Base-by-base conservation (phyloP, 1,140 invertebrate genomes). In the Arctopsyche grandis region DNA sequence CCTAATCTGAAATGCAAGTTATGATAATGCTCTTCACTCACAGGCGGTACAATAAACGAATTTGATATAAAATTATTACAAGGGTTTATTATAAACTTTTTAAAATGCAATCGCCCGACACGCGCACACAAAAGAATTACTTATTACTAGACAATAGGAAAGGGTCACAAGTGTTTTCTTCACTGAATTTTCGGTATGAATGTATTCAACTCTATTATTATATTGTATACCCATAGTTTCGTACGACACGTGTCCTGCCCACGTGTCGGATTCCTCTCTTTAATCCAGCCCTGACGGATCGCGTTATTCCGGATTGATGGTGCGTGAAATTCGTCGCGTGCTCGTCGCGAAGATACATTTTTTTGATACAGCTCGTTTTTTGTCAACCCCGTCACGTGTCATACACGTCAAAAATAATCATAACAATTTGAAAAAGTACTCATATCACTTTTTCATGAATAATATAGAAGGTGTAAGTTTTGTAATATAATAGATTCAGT, bases 261-360 rank as follows among this genome's bases (percentile, higher is more conserved):
- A 66, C 63, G 63, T 66, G 63, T 66, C 63, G 63, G 63, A 66
- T 66, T 66, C 63, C 63, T 26, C 9, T 66, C 19, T 66, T 5
- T 66, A 66, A 66, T 66, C 63, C 63, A 0, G 24, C 21, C 24
- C 21, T 66, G 24, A 66, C 63, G 21, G 63, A 66, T 66, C 21
- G 63, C 24, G 24, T 66, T 66, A 66, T 66, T 26, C 5, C 63
- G 63, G 63, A 66, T 66, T 66, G 24, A 66, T 22, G 63, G 63
- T 22, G 63, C 63, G 63, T 66, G 63, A 66, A 66, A 66, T 66
- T 26, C 24, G 63, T 66, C 63, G 63, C 63, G 63, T 66, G 63
- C 56, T 21, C 7, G 16, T 60, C 16, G 56, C 29, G 29, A 38
- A 38, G 29, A 38, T 52, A 52, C 48, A 5, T 14, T 52, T 52